Conservation (phyloP, 2,113 vertebrate species). For the Muntiacus reevesi region DNA sequence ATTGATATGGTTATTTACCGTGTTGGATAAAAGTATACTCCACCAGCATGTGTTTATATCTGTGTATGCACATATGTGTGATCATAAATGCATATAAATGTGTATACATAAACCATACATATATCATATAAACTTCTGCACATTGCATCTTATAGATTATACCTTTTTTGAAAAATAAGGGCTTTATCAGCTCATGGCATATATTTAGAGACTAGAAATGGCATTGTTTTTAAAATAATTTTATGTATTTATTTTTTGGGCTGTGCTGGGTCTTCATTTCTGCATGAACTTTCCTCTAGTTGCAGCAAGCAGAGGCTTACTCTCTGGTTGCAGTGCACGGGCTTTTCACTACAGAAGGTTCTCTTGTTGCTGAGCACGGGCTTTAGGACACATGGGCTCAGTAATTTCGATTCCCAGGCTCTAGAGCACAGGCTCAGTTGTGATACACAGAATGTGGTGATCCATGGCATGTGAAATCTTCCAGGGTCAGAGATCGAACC, state of each 20-base stretch:
- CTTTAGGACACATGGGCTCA: not conserved
- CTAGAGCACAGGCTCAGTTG: not conserved
- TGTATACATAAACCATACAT: not conserved
- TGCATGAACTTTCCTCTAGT: not conserved
- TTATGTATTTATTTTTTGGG: not conserved
- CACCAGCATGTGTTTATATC: accelerated
- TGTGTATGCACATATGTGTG: not conserved
- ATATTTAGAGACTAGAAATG: not conserved
- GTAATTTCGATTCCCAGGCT: not conserved
- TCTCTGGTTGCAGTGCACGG: not conserved
- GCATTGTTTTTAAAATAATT: not conserved
- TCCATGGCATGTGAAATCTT: not conserved
- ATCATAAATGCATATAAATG: not conserved
- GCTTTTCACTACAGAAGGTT: not conserved
- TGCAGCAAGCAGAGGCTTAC: not conserved
- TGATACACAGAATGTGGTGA: not conserved
- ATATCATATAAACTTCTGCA: not conserved
- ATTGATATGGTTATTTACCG: not conserved
- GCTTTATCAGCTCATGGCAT: not conserved
- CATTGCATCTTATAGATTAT: not conserved
- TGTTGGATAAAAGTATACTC: not conserved
- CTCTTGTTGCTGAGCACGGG: not conserved
- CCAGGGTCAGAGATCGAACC: not conserved
- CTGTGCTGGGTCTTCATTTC: not conserved
- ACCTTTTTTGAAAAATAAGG: not conserved